Evolutionary conservation across 2,888 invertebrate genomes (phyloP), one percentile per base, ranked within the genome.

Genomic region (Lasioglossum villosulum): DNA sequence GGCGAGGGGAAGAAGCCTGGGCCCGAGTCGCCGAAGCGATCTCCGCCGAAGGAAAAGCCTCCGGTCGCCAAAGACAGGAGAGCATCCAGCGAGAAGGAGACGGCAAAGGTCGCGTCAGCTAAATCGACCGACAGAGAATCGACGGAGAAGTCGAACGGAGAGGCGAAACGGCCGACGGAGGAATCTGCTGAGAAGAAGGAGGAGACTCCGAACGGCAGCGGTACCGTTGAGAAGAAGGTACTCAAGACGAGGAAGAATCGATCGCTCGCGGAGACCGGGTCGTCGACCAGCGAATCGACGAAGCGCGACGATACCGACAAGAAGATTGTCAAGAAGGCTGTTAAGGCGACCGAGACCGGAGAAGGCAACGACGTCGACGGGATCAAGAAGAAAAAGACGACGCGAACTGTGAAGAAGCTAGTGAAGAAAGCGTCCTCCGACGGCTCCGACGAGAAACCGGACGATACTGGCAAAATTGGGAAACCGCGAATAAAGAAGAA

Each of bases 341-440:
- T 90, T 6, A 93, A 81, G 1, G 30, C 45, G 1, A 75, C 73
- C 42, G 88, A 84, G 0, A 12, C n/a, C 66, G 71, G 16, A 90
- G 88, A 84, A 1, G 89, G 90, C 34, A 93, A 92, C 4, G 90
- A 87, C 4, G 87, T 87, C 30, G 92, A 93, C 4, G 91, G 88
- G 0, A 84, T 88, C 10, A 94, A 91, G 76, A 95, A 94, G 88
- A 94, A 94, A 71, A 94, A 89, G 72, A 92, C 94, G 4, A 93
- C 94, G 0, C 86, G 94, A 0, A 94, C 92, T 0, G 93, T 93
- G 23, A 94, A 91, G 70, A 95, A 93, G 80, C 91, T 93, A 0
- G 93, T 90, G 12, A 95, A 93, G 76, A 95, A 92, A 77, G 91
- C 93, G 10, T 78, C 92, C 0, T 79, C 92, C 0, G 93, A 94